Percentiles rank a stretch among this genome's conserved stretches.
phyloP scores from a whole-genome alignment of 1,140 invertebrate genomes.

The Doryteuthis pealeii region DNA sequence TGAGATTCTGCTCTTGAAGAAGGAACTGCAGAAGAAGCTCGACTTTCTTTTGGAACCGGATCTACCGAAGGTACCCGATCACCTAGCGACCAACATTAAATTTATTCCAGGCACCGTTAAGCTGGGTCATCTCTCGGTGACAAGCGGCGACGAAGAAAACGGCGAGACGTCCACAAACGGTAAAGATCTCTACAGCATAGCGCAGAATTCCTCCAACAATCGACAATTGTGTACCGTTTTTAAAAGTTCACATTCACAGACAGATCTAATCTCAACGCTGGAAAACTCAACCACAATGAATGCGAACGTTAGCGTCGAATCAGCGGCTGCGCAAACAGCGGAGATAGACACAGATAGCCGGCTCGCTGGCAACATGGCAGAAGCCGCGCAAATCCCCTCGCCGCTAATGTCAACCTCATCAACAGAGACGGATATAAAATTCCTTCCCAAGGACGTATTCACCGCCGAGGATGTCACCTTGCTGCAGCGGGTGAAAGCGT shows the following conservation, averaged over 20 bases:
- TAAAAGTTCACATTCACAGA: slow-evolving; percentile 13
- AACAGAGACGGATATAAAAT: not conserved
- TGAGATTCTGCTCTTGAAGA: slow-evolving; percentile 58
- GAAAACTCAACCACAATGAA: not conserved
- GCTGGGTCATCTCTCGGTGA: slow-evolving; percentile 39
- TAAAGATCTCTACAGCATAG: too few species aligned
- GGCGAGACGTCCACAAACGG: slow-evolving; percentile 18
- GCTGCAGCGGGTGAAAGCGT: not conserved
- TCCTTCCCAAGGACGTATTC: not conserved
- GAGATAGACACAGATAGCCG: not conserved
- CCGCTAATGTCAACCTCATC: not conserved
- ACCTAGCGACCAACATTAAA: slow-evolving; percentile 30
- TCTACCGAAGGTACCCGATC: slow-evolving; percentile 33
- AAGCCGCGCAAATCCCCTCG: not conserved
- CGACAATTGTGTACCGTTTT: not conserved
- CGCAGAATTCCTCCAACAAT: not conserved
- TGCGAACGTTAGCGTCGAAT: not conserved
- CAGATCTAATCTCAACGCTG: not conserved
- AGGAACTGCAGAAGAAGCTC: slow-evolving; percentile 55
- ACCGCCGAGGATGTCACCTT: not conserved
- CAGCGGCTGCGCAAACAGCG: not conserved
- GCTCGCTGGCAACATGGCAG: slow-evolving; percentile 30
- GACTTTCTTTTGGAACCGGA: slow-evolving; percentile 36
- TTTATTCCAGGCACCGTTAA: slow-evolving; percentile 49
- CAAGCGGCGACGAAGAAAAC: slow-evolving; percentile 21